Conservation (phyloP, 2,797 vertebrate genomes). For the Mormyrus proboscirostris region DNA sequence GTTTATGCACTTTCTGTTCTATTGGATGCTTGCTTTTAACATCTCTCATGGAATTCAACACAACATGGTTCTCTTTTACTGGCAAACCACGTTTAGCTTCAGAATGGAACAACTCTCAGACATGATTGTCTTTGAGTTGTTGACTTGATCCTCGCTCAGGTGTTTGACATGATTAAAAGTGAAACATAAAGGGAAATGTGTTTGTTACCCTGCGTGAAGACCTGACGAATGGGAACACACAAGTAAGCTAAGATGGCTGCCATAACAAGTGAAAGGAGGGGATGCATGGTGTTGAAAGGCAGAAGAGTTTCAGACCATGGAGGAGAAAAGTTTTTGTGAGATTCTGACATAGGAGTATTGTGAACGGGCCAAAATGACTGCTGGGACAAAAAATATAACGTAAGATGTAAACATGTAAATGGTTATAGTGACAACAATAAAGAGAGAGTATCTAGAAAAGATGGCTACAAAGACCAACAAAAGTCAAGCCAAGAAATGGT, state of each 20-base stretch:
- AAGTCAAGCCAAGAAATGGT: conserved; percentile 1
- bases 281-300: not conserved
- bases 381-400: not conserved
- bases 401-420: not conserved
- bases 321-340: not conserved
- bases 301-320: not conserved
- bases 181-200: not conserved
- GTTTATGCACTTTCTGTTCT: not conserved
- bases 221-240: not conserved
- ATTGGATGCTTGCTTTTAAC: no score
- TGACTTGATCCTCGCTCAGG: conserved; percentile 5
- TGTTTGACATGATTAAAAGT: not conserved
- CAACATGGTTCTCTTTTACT: not conserved
- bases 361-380: not conserved
- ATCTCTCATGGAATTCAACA: not conserved
- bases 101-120: not conserved
- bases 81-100: not conserved
- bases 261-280: not conserved
- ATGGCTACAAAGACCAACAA: not conserved
- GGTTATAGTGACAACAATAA: not conserved
- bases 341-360: not conserved
- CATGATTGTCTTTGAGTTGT: not conserved
- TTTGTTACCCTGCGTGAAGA: not conserved
- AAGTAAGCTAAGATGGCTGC: not conserved
- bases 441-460: not conserved